Base-by-base conservation (phyloP, 2,113 vertebrate species). In the Callipepla squamata region DNA sequence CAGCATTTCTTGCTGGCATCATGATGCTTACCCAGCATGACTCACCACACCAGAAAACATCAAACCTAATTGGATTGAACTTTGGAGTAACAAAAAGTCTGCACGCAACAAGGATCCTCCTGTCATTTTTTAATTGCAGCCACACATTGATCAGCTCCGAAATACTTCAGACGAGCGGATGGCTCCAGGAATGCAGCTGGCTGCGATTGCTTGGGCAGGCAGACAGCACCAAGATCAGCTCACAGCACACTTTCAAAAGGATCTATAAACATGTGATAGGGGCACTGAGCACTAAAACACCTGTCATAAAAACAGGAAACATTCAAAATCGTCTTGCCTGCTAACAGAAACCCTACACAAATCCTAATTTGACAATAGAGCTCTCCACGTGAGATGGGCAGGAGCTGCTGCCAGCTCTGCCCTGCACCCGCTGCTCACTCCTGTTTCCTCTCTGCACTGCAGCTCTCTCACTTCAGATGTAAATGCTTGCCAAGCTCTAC, bases 31-130 rank as follows among this genome's bases (percentile, higher is more conserved):
- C 61, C 94, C 77, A 26, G 69, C 10, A 59, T 94, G 91, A 92
- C 79, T 96, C 94, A 94, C 72, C 1, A 1, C 51, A 75, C 65
- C 42, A 45, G 72, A 51, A 85, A 68, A 81, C 81, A 94, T 85
- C 93, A 95, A 95, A 83, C 44, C 36, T 90, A 94, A 95, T 93
- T 88, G 85, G 68, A 72, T 90, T 96, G 95, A 95, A 95, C 95
- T 94, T 96, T 87, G 87, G 74, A 92, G 72, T 22, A 80, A 90
- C 81, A 87, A 91, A 89, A 96, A 94, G 72, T 61, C 93, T 85
- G 91, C 79, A 45, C 69, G 72, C 85, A 80, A 93, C 81, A 47
- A 95, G 95, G 81, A 67, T 77, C 82, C 68, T 95, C 87, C 87
- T 90, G 89, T 83, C 89, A 78, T 88, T 83, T 80, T 30, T 50